A percentile compares a stretch with the other conserved stretches of the same genome.
phyloP scores from a whole-genome alignment of 2,888 invertebrate genomes.

The Dyspetes luteomarginatus region DNA sequence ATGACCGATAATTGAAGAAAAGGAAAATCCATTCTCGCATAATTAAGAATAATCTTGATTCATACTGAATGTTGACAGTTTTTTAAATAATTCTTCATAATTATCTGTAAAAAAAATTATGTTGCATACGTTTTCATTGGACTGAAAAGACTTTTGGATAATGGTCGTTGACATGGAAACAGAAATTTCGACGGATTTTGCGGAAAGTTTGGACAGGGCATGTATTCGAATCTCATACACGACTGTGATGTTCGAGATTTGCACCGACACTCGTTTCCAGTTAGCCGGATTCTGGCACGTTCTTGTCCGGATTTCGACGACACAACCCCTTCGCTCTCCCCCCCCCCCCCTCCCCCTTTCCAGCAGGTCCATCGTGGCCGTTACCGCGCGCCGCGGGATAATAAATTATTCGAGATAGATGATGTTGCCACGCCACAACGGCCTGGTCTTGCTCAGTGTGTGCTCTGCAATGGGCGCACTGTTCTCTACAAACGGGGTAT shows the following conservation, averaged over 20 bases:
- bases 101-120: too few species aligned
- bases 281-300: slow-evolving; percentile 78
- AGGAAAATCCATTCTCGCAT: too few species aligned
- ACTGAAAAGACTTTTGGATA: too few species aligned
- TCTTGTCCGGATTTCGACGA: slow-evolving; percentile 81
- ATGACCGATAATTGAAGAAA: too few species aligned
- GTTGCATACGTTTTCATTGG: too few species aligned
- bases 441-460: slow-evolving; percentile 81
- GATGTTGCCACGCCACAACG: slow-evolving; percentile 83
- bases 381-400: slow-evolving; percentile 76
- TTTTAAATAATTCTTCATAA: too few species aligned
- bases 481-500: slow-evolving; percentile 82
- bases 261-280: slow-evolving; percentile 75
- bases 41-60: too few species aligned
- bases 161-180: too few species aligned
- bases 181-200: slow-evolving; percentile 25
- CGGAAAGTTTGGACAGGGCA: slow-evolving; percentile 8
- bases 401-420: slow-evolving; percentile 83
- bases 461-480: slow-evolving; percentile 75
- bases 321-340: slow-evolving; percentile 63
- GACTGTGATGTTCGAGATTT: slow-evolving; percentile 61
- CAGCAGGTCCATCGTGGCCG: slow-evolving; percentile 19
- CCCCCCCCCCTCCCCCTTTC: slow-evolving; percentile 3
- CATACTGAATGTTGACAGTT: too few species aligned
- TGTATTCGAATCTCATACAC: slow-evolving; percentile 3